Evolutionary conservation across 2,113 vertebrate species (phyloP).

Genomic region (Turnix velox): DNA sequence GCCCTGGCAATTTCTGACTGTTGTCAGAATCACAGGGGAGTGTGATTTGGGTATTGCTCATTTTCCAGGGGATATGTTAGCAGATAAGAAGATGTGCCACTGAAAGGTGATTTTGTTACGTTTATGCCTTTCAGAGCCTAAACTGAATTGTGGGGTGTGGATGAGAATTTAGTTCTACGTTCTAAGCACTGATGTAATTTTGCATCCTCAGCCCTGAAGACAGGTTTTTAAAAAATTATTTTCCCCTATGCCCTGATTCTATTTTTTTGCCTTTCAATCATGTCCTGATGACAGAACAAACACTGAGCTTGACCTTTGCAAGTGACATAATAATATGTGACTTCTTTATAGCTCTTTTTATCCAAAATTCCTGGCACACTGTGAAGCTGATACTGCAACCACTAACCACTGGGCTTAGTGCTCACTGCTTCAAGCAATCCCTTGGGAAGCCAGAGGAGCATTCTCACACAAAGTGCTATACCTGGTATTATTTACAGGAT

Average conservation of each 20-base stretch:
- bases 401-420: neutral
- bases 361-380: conserved; percentile 6
- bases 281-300: conserved; percentile 54
- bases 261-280: conserved; percentile 58
- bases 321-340: conserved; percentile 64
- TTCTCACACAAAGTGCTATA: neutral
- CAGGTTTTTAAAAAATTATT: conserved; percentile 34
- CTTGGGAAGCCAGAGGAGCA: neutral
- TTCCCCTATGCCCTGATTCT: conserved; percentile 37
- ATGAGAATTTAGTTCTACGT: conserved; percentile 40
- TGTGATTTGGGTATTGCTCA: neutral
- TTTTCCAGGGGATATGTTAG: conserved; percentile 26
- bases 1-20: neutral
- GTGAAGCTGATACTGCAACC: neutral
- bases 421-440: neutral
- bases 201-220: conserved; percentile 13
- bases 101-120: conserved; percentile 39
- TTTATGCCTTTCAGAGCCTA: conserved; percentile 43
- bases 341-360: conserved; percentile 60
- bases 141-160: conserved; percentile 33
- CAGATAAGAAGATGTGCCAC: conserved; percentile 39
- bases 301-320: conserved; percentile 50
- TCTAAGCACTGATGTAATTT: conserved; percentile 54
- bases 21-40: neutral
- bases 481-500: neutral